Base-by-base conservation (phyloP, 53 echinoderm and acorn worm species). In the Echinarachnius parma region DNA sequence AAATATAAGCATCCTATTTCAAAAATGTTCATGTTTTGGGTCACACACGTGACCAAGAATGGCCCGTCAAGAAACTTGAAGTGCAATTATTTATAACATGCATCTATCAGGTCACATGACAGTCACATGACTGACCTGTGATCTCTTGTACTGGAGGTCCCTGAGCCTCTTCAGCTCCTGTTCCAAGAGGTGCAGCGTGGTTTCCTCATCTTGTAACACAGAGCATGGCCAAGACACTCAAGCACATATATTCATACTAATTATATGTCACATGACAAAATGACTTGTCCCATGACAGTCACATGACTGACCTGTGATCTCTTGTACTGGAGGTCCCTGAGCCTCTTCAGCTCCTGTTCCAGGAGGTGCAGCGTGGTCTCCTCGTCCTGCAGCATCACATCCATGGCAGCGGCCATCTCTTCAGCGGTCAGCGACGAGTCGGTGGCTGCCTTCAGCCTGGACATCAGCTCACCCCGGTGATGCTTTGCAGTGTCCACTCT, bases 361-460 rank as follows among this genome's bases (percentile, higher is more conserved):
- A 96, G 44, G 28, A 82, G 35, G 13, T 85, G 81, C 36, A 87
- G 74, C 16, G 78, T 81, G 10, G 82, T 77, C 82, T 96, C 96
- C 49, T 96, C 96, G 3, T 87, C 87, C 29, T 85, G 59, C 56
- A 96, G 87, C 74, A 90, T 61, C 2, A 59, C 34, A 70, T 96
- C 96, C 96, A 91, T 96, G 53, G 88, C 84, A 28, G 87, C 85
- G 0, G 96, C 90, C 37, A 64, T 82, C 68, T 96, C 96, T 74
- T 96, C 96, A 0, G 96, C 90, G 0, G 87, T 61, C 49, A 96
- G 45, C 19, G 87, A 81, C 50, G 89, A 81, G 64, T 88, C 81
- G 0, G 82, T 64, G 15, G 87, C 77, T 14, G 64, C 35, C 59
- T 91, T 79, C 1, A 91, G 80, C 23, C 85, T 91, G 9, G 53